Percentiles rank a stretch among this genome's conserved stretches.
Evolutionary conservation across 2,888 invertebrate species (phyloP).

Genomic region (Conistra vaccinii): DNA sequence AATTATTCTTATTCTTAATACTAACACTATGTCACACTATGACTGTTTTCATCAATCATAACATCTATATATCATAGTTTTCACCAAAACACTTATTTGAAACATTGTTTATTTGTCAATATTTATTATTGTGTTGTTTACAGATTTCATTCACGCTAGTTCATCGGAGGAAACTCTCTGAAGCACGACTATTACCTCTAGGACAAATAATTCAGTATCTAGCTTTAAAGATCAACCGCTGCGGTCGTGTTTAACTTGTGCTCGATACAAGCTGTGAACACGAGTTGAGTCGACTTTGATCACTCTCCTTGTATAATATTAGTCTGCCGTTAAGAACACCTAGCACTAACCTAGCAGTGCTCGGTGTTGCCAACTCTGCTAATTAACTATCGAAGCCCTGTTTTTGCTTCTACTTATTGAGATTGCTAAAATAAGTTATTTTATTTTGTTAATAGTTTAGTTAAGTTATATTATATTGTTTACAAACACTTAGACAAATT

Average conservation of each 20-base stretch:
- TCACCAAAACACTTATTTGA: background rate
- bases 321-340: background rate
- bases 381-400: constrained; percentile 10
- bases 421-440: background rate
- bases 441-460: too few species aligned
- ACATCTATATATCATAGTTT: background rate
- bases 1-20: too few species aligned
- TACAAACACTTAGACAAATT: background rate
- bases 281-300: constrained; percentile 32
- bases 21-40: background rate
- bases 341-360: background rate
- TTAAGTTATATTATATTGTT: too few species aligned
- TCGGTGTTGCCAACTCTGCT: constrained; percentile 9
- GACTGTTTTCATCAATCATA: background rate
- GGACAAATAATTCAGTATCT: background rate
- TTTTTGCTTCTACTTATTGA: background rate
- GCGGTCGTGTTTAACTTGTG: constrained; percentile 8
- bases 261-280: constrained; percentile 32
- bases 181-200: background rate
- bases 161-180: background rate
- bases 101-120: background rate
- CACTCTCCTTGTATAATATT: constrained; percentile 3
- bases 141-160: background rate
- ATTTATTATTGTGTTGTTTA: background rate
- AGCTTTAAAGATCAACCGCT: background rate